A percentile compares a stretch with the other conserved stretches of the same genome.
Evolutionary conservation across 2,113 vertebrate species (phyloP).

Genomic region (Monopterus albus): DNA sequence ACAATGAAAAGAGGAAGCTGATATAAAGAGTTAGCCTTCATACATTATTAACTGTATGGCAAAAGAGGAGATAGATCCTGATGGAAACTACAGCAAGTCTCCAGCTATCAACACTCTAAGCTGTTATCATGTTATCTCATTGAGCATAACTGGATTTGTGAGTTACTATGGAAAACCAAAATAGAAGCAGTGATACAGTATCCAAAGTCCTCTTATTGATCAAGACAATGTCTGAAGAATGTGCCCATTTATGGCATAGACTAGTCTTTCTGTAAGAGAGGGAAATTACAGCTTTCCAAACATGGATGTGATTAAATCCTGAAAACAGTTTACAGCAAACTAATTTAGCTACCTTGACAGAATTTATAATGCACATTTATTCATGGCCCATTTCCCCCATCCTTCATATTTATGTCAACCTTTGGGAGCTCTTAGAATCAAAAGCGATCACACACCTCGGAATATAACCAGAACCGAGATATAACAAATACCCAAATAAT

Average conservation of each 20-base stretch:
- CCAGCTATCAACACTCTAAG: constrained; percentile 16
- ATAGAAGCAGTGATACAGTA: background rate
- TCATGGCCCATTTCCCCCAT: background rate
- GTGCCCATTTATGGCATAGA: too few species aligned
- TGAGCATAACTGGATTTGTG: constrained; percentile 1
- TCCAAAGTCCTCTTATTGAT: background rate
- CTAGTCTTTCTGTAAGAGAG: fast-evolving
- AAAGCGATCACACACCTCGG: constrained; percentile 40
- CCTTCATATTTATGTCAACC: constrained; percentile 23
- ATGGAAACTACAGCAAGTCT: constrained; percentile 35
- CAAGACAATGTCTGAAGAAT: too few species aligned
- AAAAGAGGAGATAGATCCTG: constrained; percentile 13
- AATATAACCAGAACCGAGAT: constrained; percentile 62
- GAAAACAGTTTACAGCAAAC: background rate
- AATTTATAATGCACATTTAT: background rate
- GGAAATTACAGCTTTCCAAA: background rate
- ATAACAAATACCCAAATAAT: constrained; percentile 75
- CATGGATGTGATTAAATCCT: background rate
- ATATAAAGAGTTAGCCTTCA: constrained; percentile 62
- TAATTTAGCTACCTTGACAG: background rate
- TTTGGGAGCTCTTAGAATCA: constrained; percentile 13
- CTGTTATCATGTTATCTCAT: constrained; percentile 15
- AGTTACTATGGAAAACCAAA: background rate
- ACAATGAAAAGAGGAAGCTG: constrained; percentile 61
- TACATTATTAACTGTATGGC: constrained; percentile 72